These are phyloP conservation scores for Sesamia inferens DNA, from an alignment of 2,888 invertebrate species.

Conservation along the genomic window DNA sequence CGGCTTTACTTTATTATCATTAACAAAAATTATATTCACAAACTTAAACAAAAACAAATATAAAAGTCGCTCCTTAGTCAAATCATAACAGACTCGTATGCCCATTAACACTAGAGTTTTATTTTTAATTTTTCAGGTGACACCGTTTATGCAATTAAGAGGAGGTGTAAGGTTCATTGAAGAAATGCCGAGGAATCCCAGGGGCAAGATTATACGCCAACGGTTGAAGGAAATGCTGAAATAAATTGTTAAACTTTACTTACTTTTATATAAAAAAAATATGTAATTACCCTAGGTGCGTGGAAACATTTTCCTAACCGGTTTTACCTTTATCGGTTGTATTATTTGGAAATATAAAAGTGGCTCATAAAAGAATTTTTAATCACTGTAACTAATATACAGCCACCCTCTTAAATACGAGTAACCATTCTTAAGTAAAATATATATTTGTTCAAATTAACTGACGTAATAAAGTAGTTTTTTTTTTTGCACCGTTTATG, in stretches of 20 bases:
- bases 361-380: background rate
- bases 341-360: background rate
- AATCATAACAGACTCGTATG: too few relatives aligned
- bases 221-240: slow-evolving; percentile 87
- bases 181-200: slow-evolving; percentile 92
- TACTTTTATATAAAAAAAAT: slow-evolving; percentile 26
- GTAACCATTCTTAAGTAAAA: slow-evolving; percentile 6
- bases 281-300: slow-evolving; percentile 26
- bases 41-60: too few relatives aligned
- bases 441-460: slow-evolving; percentile 49
- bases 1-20: too few relatives aligned
- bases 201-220: slow-evolving; percentile 92
- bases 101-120: slow-evolving; percentile 27
- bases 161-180: slow-evolving; percentile 92
- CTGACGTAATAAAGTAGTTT: slow-evolving; percentile 54
- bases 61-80: too few relatives aligned
- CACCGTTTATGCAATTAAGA: slow-evolving; percentile 91
- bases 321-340: background rate
- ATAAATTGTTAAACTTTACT: slow-evolving; percentile 51
- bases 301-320: too few relatives aligned
- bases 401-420: background rate
- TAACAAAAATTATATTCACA: too few relatives aligned
- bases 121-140: slow-evolving; percentile 74
- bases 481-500: slow-evolving; percentile 89
- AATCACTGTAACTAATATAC: slow-evolving; percentile 6